Percentiles rank a stretch among this genome's conserved stretches.
These are phyloP conservation scores for Onychostruthus taczanowskii DNA, from an alignment of 2,113 vertebrate species.

Conservation along the genomic window DNA sequence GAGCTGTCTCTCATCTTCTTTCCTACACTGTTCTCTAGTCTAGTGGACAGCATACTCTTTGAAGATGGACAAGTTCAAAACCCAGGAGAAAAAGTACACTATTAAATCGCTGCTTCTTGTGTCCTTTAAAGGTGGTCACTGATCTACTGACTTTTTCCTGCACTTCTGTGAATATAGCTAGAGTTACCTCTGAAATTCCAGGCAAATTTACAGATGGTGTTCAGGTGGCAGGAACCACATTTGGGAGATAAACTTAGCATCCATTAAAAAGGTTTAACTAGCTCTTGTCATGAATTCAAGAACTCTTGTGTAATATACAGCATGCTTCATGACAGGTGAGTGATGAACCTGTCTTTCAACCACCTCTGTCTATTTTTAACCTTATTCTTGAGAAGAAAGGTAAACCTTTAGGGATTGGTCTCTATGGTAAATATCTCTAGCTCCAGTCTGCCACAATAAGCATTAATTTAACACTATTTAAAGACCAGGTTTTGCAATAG, in stretches of 20 bases:
- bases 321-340: not conserved
- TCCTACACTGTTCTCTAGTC: not conserved
- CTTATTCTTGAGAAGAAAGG: not conserved
- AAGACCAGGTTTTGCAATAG: conserved; percentile 21
- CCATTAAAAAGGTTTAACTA: not conserved
- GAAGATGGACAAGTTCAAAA: not conserved
- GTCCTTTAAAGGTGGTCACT: not conserved
- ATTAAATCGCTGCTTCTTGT: not conserved
- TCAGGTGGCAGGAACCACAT: not conserved
- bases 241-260: not conserved
- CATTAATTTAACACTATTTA: conserved; percentile 48
- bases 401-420: not conserved
- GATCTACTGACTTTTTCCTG: not conserved
- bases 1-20: not conserved
- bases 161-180: not conserved
- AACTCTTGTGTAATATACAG: not conserved
- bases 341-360: not conserved
- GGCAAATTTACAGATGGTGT: not conserved
- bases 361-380: not conserved
- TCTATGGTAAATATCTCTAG: not conserved
- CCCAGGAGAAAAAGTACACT: not conserved
- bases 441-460: not conserved
- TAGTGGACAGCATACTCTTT: not conserved
- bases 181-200: not conserved
- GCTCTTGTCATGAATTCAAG: not conserved